Percentiles rank a stretch among this genome's conserved stretches.
These are phyloP conservation scores for Chiloscyllium plagiosum DNA, from an alignment of 2,113 vertebrate species.

Conservation along the genomic window DNA sequence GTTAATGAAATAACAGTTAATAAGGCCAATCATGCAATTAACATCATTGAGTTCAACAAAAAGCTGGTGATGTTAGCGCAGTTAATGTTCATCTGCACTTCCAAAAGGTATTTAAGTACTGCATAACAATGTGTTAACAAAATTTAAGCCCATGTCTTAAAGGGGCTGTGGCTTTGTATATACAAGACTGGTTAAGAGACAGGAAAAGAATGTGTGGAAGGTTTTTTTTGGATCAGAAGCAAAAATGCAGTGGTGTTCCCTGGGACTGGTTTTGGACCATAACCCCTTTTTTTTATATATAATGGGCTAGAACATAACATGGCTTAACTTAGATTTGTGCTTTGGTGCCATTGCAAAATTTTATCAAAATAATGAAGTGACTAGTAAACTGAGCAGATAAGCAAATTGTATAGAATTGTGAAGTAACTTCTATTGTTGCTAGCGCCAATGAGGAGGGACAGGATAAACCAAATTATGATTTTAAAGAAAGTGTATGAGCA, in stretches of 20 bases:
- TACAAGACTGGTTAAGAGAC: not conserved
- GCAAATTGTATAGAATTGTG: not conserved
- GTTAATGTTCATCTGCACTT: not conserved
- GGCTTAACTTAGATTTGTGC: not conserved
- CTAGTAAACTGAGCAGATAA: not conserved
- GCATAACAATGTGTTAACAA: not conserved
- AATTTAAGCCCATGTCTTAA: not conserved
- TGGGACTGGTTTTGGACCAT: not conserved
- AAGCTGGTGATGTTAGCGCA: not conserved
- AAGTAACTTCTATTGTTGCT: not conserved
- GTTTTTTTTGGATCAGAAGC: not conserved
- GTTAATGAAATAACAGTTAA: not conserved
- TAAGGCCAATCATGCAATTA: not conserved
- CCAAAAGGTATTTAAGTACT: not conserved
- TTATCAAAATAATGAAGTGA: not conserved
- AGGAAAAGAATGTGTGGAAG: not conserved
- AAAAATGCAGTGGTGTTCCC: not conserved
- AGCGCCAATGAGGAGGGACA: not conserved
- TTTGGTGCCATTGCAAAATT: not conserved
- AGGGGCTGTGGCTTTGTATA: not conserved
- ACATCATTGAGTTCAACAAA: not conserved
- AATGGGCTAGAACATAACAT: not conserved
- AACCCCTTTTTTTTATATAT: not conserved
- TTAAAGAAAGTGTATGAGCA: not conserved
- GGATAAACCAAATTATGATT: not conserved